Evolutionary conservation across 2,113 vertebrate genomes (phyloP).

Genomic region (Petaurus breviceps): DNA sequence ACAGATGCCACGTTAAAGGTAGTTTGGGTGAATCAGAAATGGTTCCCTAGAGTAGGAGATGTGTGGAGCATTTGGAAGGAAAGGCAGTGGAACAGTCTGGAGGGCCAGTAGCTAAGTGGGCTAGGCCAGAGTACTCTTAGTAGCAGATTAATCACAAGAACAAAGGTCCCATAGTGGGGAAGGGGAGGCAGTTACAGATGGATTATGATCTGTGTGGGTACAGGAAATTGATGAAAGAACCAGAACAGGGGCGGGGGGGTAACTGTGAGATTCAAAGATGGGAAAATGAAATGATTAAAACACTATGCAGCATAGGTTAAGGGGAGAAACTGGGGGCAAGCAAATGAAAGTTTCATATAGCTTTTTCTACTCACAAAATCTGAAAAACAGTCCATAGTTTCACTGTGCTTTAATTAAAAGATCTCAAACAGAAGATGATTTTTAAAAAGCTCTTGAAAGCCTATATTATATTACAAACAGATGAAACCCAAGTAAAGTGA

Average conservation of each 20-base stretch:
- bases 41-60: not conserved
- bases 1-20: not conserved
- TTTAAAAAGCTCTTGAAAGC: conserved; percentile 33
- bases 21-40: not conserved
- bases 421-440: conserved; percentile 16
- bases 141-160: conserved; percentile 49
- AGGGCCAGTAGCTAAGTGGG: not conserved
- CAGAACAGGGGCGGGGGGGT: not conserved
- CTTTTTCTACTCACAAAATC: conserved; percentile 7
- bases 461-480: conserved; percentile 19
- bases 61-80: not conserved
- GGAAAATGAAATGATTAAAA: conserved; percentile 12
- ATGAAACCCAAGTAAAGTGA: conserved; percentile 1
- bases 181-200: not conserved
- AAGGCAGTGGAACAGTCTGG: not conserved
- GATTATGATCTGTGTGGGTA: not conserved
- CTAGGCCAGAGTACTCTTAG: conserved; percentile 13
- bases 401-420: conserved; percentile 14
- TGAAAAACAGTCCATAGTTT: conserved; percentile 8
- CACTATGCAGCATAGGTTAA: not conserved
- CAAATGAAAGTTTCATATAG: not conserved
- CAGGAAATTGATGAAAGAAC: not conserved
- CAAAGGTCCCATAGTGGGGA: conserved; percentile 24
- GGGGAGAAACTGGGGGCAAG: conserved; percentile 1
- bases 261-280: conserved; percentile 8